phyloP scores from a whole-genome alignment of 2,113 vertebrate genomes.

The Eclectus roratus region DNA sequence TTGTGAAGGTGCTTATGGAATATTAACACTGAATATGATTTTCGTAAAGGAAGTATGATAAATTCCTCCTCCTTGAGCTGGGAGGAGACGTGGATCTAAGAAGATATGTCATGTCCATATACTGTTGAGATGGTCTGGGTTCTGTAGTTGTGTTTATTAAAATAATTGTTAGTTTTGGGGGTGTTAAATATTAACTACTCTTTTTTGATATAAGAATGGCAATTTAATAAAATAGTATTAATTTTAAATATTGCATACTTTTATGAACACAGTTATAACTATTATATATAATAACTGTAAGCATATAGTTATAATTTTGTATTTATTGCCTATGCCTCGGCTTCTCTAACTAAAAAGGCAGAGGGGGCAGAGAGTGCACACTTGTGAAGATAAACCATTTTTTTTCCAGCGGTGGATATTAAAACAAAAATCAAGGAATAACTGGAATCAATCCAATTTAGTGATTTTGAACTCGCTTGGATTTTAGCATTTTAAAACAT shows the following conservation, averaged over 20 bases:
- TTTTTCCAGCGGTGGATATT: background rate
- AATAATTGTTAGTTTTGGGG: background rate
- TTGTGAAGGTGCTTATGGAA: background rate
- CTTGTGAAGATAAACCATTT: background rate
- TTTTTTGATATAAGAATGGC: background rate
- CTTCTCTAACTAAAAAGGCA: background rate
- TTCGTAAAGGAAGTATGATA: background rate
- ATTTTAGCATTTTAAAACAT: background rate
- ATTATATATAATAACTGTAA: background rate
- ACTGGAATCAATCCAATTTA: background rate
- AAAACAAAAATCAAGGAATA: background rate
- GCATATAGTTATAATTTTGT: background rate
- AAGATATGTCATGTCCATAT: background rate
- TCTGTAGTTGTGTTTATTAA: background rate
- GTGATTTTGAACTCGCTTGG: background rate
- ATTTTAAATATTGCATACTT: background rate
- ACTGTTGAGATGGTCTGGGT: background rate
- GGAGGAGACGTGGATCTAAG: fast-evolving
- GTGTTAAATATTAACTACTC: background rate
- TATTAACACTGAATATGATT: background rate
- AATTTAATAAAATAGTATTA: background rate
- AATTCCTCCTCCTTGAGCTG: background rate
- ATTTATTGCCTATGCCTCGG: background rate
- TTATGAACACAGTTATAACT: background rate
- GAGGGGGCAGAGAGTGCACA: fast-evolving